A percentile compares a stretch with the other conserved stretches of the same genome.
Conservation (phyloP, 2,888 invertebrate genomes). For the Stegophylla sp. region DNA sequence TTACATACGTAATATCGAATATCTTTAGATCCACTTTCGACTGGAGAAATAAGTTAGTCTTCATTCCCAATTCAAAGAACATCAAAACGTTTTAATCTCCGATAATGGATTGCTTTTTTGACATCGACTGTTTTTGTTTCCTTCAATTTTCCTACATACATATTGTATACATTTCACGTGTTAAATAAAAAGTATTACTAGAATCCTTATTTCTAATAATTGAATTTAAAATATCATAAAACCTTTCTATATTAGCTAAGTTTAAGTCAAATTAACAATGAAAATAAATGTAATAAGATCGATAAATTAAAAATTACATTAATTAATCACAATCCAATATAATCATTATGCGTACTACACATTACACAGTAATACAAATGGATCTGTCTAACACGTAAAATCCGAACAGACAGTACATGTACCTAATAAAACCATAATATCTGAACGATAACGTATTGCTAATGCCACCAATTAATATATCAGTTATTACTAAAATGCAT, state of each 20-base stretch:
- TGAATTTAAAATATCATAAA: not conserved
- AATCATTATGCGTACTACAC: not conserved
- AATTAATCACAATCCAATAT: not conserved
- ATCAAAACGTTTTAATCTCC: constrained; percentile 6
- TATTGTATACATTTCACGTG: not conserved
- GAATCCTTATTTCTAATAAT: not conserved
- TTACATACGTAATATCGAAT: not conserved
- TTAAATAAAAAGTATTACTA: constrained; percentile 7
- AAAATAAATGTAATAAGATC: constrained; percentile 15
- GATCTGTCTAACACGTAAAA: not conserved
- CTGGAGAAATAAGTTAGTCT: not conserved
- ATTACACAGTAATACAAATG: not conserved
- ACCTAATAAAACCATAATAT: not conserved
- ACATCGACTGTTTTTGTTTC: not conserved
- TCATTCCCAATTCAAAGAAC: not conserved
- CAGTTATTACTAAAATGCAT: not conserved
- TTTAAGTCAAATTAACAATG: constrained; percentile 4
- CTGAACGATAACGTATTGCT: not conserved
- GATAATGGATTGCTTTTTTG: constrained; percentile 1
- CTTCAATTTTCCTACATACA: not conserved
- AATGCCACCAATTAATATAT: not conserved
- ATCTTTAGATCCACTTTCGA: not conserved
- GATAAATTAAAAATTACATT: not conserved
- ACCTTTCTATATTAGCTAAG: not conserved
- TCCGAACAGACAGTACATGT: not conserved